Evolutionary conservation across 2,113 vertebrate genomes (phyloP).

Genomic region (Microcebus tavaratra): DNA sequence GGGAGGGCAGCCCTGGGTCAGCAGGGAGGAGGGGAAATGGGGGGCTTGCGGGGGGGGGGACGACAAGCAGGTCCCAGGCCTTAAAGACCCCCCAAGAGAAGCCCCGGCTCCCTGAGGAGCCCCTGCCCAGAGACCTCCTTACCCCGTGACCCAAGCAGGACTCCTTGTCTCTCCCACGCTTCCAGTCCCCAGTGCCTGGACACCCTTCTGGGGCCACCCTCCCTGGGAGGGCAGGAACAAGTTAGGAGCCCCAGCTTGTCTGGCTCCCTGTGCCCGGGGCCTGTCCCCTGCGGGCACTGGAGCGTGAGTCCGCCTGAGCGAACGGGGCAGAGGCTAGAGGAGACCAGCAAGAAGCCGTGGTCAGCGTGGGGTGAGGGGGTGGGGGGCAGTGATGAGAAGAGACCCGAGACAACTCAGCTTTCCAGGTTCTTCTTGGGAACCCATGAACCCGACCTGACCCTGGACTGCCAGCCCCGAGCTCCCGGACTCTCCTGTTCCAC

Average conservation of each 20-base stretch:
- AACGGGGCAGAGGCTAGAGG: neutral
- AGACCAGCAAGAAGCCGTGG: fast-evolving
- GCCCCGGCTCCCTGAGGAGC: neutral
- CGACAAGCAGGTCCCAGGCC: neutral
- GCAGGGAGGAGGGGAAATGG: too few relatives aligned
- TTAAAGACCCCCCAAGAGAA: neutral
- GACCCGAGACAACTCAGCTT: fast-evolving
- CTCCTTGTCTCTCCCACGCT: neutral
- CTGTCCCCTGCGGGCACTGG: neutral
- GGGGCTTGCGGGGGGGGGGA: neutral
- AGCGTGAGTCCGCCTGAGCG: neutral
- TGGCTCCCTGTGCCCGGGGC: fast-evolving
- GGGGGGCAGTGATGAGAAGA: neutral
- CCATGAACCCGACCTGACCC: neutral
- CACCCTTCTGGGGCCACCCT: neutral
- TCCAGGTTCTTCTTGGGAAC: neutral
- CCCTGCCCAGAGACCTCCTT: neutral
- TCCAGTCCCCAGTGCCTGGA: neutral
- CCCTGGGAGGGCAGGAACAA: neutral
- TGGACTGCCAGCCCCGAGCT: fast-evolving
- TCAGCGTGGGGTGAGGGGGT: fast-evolving
- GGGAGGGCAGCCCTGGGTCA: neutral
- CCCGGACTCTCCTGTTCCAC: neutral
- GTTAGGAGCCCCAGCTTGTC: neutral
- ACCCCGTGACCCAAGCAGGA: neutral